Evolutionary conservation across 2,888 invertebrate genomes (phyloP).

Genomic region (Helleia helle): DNA sequence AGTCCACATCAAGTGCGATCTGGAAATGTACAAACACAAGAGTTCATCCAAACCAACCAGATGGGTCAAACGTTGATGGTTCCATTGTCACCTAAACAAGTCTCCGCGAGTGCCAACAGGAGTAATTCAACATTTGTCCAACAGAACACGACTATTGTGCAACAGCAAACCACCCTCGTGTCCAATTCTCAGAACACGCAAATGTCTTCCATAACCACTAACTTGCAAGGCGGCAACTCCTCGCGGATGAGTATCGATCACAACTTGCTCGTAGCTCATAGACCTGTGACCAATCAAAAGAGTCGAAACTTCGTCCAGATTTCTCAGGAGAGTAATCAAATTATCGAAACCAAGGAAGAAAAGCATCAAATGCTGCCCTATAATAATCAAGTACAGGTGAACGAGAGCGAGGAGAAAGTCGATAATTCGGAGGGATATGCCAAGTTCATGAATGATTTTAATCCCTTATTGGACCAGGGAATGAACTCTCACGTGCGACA

Average conservation of each 20-base stretch:
- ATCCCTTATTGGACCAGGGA: constrained; percentile 20
- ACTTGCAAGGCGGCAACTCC: constrained; percentile 40
- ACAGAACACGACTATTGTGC: constrained; percentile 89
- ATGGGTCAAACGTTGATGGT: constrained; percentile 83
- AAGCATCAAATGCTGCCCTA: constrained; percentile 23
- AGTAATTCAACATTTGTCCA: constrained; percentile 84
- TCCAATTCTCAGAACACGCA: constrained; percentile 76
- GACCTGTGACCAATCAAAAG: constrained; percentile 35
- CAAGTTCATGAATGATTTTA: constrained; percentile 34
- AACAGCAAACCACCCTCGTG: constrained; percentile 85
- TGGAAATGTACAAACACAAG: constrained; percentile 77
- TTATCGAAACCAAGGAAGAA: constrained; percentile 22
- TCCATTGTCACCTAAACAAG: constrained; percentile 77
- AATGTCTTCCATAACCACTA: constrained; percentile 37
- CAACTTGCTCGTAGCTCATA: constrained; percentile 62
- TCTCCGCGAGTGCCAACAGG: constrained; percentile 70
- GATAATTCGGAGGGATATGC: constrained; percentile 31
- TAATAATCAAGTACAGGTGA: constrained; percentile 15
- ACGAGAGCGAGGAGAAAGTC: constrained; percentile 24
- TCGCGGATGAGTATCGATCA: constrained; percentile 75
- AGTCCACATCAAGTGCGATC: constrained; percentile 62
- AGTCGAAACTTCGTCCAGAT: constrained; percentile 34
- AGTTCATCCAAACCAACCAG: constrained; percentile 80
- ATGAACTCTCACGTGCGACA: constrained; percentile 58
- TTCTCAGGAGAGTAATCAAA: constrained; percentile 23